Evolutionary conservation across 2,888 invertebrate genomes (phyloP), one percentile per base, ranked within the genome.

Genomic region (Tinea pellionella): DNA sequence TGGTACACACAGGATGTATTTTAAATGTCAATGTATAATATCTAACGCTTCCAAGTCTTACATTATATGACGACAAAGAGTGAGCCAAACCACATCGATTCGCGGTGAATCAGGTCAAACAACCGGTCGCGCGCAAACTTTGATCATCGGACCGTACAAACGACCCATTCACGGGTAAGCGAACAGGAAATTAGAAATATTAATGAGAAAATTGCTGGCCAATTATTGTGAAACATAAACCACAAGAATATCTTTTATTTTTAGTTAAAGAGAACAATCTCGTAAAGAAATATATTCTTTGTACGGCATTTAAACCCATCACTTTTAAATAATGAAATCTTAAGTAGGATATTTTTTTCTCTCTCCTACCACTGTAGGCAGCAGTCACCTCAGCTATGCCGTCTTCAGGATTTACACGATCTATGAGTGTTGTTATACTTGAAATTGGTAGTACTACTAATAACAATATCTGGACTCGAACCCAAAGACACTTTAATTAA

Each of bases 131-230:
- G 47, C 15, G 47, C 53, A 19, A 57, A 57, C 57, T 57, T 57
- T 57, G 57, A 57, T 57, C 57, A 32, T 29, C 29, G 32, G 32
- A 32, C 32, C 57, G 57, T 12, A 32, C 32, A 57, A 57, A 32
- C 57, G 57, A 57, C 57, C 32, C 15, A 29, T 57, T 57, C 57
- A 57, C 57, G 57, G 57, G 24, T 57, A 32, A 32, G 29, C 32
- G 57, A 19, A 15, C 57, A 57, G 32, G 32, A 19, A 57, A 57
- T 57, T 57, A 57, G 57, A 57, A 57, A 57, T 32, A 57, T 57
- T 57, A 57, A 57, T 57, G 57, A 32, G 32, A 57, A 57, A 57
- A 32, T 32, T 32, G 30, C n/a, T 57, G 2, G 19, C 55, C 55
- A 24, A 24, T 55, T 24, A 19, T 29, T 55, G 29, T 29, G n/a